Evolutionary conservation across 2,797 vertebrate species (phyloP), one percentile per base, ranked within the genome.

Genomic region (Euthynnus affinis): DNA sequence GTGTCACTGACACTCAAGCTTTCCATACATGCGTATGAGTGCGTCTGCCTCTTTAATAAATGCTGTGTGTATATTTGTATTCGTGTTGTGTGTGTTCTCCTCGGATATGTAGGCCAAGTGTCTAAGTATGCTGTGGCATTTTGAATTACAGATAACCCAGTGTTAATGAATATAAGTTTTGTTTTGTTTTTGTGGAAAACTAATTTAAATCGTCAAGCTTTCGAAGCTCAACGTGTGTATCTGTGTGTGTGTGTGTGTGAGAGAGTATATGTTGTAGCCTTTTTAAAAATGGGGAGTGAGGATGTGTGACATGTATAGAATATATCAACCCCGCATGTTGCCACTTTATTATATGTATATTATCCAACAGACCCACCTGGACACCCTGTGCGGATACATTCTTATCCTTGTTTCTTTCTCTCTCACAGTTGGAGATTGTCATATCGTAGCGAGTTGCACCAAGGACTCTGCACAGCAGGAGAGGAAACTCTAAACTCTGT

Each of bases 71-170:
- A 9, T 49, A 49, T 20, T 49, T 49, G 18, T 49, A 18, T 20
- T 20, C n/a, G 46, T 49, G 44, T 46, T 49, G 46, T 49, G 44
- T 46, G 46, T 49, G 46, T 20, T 49, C 18, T 49, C 46, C 27
- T 69, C 57, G 18, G 27, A 71, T 60, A 90, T 87, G 71, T 89
- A 87, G 88, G 88, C 77, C 85, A 89, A 80, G 49, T 71, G 66
- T 65, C 46, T 49, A 49, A 49, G 18, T 20, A 18, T 49, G 17
- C 13, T 40, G 12, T 51, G 6, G 29, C 18, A 48, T 48, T 48
- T 48, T 48, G 46, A 49, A 49, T 49, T 49, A 8, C 46, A 49
- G 18, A 49, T 49, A 49, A 49, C 18, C 18, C 46, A 49, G 3
- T 3, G 18, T 49, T 49, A 49, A 49, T n/a, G 46, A 49, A 20